These are phyloP conservation scores for Smittia sp. DNA, from an alignment of 2,888 invertebrate genomes.

Conservation along the genomic window DNA sequence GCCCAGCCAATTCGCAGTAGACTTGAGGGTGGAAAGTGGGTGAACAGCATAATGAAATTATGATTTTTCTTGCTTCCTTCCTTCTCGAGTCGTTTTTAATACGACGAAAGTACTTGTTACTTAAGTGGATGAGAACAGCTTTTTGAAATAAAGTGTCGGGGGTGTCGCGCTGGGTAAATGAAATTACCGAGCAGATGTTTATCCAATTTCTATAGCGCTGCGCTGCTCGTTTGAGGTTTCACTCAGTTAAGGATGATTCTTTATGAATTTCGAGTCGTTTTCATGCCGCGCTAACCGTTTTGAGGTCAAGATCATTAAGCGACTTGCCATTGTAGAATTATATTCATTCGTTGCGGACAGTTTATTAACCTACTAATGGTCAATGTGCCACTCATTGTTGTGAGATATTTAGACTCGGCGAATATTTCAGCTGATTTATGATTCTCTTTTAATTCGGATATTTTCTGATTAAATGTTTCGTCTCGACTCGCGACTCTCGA, in stretches of 20 bases:
- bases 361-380: constrained; percentile 16
- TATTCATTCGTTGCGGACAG: not conserved
- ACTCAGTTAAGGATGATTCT: not conserved
- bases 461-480: too few relatives aligned
- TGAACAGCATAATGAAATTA: constrained; percentile 36
- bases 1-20: not conserved
- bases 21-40: not conserved
- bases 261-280: not conserved
- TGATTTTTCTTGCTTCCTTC: constrained; percentile 27
- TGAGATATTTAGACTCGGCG: not conserved
- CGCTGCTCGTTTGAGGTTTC: not conserved
- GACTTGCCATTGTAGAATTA: not conserved
- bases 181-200: constrained; percentile 37
- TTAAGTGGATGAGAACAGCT: constrained; percentile 39
- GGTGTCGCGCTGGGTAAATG: constrained; percentile 13
- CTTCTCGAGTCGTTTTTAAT: constrained; percentile 26
- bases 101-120: constrained; percentile 31
- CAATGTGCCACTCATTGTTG: not conserved
- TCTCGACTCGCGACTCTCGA: too few relatives aligned
- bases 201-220: constrained; percentile 34
- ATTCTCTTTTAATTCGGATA: too few relatives aligned
- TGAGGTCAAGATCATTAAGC: not conserved
- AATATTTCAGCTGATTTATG: too few relatives aligned
- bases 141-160: constrained; percentile 26
- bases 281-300: not conserved